Evolutionary conservation across 2,113 vertebrate genomes (phyloP), one percentile per base, ranked within the genome.

Genomic region (Pholis gunnellus): DNA sequence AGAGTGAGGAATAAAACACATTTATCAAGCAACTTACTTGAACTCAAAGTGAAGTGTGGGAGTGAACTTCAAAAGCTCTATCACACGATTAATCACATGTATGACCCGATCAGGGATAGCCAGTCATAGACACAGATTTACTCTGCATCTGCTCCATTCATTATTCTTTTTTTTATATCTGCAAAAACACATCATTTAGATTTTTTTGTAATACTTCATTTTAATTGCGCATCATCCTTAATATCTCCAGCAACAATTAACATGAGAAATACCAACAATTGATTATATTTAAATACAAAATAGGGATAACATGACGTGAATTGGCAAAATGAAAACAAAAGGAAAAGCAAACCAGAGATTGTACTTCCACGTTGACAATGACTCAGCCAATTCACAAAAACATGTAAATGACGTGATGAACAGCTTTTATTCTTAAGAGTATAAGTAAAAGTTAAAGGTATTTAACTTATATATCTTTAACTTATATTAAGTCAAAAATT

Each of bases 71-170:
- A 29, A 63, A 18, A 72, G 57, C n/a, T 57, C n/a, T 0, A 44
- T 72, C 22, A 44, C 9, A 68, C 20, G 27, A 80, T 48, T 61
- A 38, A 57, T 79, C 38, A 65, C 25, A 13, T 34, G 6, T 40
- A 13, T 56, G 20, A 64, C 54, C 44, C 50, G 36, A 60, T 18
- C 29, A 61, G 57, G 25, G 6, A 2, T 20, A 29, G 56, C 29
- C 59, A 60, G 18, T 38, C 17, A 63, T 0, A 36, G 31, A n/a
- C 20, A 5, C 27, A 9, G 38, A 42, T 27, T 40, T 22, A 64
- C 38, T 14, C 4, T 36, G 31, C 17, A 56, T 13, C 48, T 29
- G 42, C 42, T 8, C 13, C 11, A 48, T 14, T 34, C 6, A 31
- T 18, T 60, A 60, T n/a, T n/a, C n/a, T 60, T 60, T 8, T 18